Conservation (phyloP, 2,797 vertebrate species). For the Sebastes cheni region DNA sequence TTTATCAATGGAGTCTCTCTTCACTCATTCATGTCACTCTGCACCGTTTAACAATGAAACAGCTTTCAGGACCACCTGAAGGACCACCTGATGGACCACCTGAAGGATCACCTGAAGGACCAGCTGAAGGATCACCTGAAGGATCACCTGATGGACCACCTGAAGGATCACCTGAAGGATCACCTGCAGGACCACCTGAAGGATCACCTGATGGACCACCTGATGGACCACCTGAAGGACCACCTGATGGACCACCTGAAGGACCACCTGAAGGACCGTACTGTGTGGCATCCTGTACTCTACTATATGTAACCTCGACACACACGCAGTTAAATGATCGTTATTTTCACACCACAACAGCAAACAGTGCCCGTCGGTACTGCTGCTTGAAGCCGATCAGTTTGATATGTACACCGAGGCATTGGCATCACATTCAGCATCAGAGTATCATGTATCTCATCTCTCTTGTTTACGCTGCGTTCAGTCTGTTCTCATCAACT, state of each 20-base stretch:
- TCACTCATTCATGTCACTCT: slow-evolving; percentile 19
- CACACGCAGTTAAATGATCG: not conserved
- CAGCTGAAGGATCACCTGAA: no score
- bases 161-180: no score
- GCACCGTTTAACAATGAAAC: not conserved
- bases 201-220: no score
- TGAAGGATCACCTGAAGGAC: no score
- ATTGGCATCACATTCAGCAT: not conserved
- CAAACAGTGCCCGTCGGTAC: not conserved
- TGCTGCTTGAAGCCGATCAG: not conserved
- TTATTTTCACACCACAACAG: not conserved
- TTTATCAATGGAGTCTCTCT: slow-evolving; percentile 30
- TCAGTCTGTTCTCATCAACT: not conserved
- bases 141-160: no score
- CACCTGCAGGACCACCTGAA: no score
- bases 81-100: no score
- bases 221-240: no score
- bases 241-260: no score
- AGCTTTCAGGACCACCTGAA: not conserved
- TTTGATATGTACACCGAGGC: not conserved
- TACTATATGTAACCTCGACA: no score
- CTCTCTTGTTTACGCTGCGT: not conserved
- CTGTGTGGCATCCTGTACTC: no score
- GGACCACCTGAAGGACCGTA: no score
- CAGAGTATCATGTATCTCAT: not conserved